Evolutionary conservation across 1,140 invertebrate genomes (phyloP), one percentile per base, ranked within the genome.

Genomic region (Doryteuthis pealeii): DNA sequence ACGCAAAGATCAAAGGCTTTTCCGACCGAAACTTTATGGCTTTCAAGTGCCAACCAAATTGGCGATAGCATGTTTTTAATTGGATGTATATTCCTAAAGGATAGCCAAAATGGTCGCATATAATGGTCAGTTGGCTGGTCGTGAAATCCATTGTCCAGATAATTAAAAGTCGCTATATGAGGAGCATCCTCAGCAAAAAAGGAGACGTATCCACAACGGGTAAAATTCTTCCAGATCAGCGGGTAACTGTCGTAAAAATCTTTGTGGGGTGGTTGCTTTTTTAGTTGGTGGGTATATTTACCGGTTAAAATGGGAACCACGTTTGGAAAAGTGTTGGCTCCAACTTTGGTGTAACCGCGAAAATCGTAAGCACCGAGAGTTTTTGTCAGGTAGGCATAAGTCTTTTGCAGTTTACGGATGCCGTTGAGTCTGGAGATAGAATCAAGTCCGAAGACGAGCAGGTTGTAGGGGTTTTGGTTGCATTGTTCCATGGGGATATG

Each of bases 251-350:
- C 78, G 2, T 71, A 73, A 72, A 71, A 80, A 0, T 69, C 40
- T 2, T 32, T 71, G 26, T 68, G 40, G 3, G 70, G 12, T 12
- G 32, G 14, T 2, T 28, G 31, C 22, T 72, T 69, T 40, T 73
- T 69, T 68, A 73, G 28, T 68, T 68, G 22, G 1, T 31, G 40
- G 1, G 70, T 68, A 15, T 54, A 22, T 73, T 76, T 78, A 14
- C 94, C 94, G 1, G 91, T 91, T 0, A 95, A 83, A 12, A 93
- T 87, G 0, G 94, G 91, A 0, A 94, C 90, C 35, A 95, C 78
- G 85, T 96, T 96, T 0, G 93, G 93, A 83, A 93, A 95, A 0
- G 94, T 95, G 81, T 95, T 95, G 80, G 94, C 93, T 0, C 90
- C 94, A 5, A 94, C 91, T 89, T 95, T 95, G 78, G 93, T 94